A percentile compares a stretch with the other conserved stretches of the same genome.
Evolutionary conservation across 1,140 invertebrate species (phyloP).

Genomic region (Dinothrombium tinctorium): DNA sequence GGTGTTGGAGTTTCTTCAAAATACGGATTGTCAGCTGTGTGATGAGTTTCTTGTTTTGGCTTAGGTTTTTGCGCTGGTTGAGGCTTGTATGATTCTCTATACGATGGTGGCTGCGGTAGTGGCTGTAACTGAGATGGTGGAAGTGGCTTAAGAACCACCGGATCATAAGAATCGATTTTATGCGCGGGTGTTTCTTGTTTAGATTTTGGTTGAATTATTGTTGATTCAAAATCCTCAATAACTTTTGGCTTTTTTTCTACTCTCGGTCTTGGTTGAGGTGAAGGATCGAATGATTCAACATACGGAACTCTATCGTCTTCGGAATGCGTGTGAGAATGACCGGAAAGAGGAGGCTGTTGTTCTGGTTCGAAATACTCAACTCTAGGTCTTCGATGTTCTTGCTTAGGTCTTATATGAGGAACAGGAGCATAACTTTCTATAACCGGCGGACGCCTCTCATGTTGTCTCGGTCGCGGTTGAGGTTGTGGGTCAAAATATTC

Average conservation of each 20-base stretch:
- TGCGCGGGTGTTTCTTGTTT: neutral
- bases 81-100: neutral
- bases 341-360: neutral
- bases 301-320: neutral
- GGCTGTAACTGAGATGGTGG: neutral
- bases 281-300: neutral
- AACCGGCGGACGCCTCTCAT: neutral
- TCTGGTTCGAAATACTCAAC: neutral
- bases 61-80: neutral
- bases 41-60: neutral
- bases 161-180: neutral
- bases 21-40: neutral
- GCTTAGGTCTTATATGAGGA: neutral
- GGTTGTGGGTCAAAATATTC: too few relatives aligned
- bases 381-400: neutral
- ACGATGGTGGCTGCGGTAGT: neutral
- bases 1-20: neutral
- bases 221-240: neutral
- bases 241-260: neutral
- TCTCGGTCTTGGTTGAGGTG: neutral
- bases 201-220: neutral
- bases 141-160: neutral
- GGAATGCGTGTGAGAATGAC: neutral
- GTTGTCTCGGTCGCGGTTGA: neutral
- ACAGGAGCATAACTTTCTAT: neutral